Conservation (phyloP, 2,113 vertebrate genomes). For the Tachysurus fulvidraco region DNA sequence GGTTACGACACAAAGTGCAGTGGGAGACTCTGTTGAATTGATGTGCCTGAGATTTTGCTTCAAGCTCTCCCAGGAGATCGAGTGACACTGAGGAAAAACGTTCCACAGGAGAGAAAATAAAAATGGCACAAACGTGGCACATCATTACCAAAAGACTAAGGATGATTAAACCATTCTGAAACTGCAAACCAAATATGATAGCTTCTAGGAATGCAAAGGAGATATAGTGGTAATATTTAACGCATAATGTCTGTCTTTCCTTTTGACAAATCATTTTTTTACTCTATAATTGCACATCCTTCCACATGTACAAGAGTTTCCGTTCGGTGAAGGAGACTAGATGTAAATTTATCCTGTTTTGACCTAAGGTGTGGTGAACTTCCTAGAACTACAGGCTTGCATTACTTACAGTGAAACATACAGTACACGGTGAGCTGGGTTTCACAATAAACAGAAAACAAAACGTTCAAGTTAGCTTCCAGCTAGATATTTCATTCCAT, state of each 20-base stretch:
- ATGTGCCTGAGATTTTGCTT: constrained; percentile 54
- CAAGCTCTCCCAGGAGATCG: constrained; percentile 58
- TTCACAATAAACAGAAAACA: constrained; percentile 64
- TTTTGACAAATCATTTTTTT: neutral
- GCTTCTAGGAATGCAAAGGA: neutral
- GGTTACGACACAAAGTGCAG: constrained; percentile 46
- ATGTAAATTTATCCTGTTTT: constrained; percentile 11
- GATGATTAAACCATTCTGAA: neutral
- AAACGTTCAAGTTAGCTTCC: constrained; percentile 52
- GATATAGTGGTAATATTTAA: neutral
- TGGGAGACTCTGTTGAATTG: constrained; percentile 60
- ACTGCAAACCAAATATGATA: neutral
- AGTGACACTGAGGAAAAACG: constrained; percentile 39
- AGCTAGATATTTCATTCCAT: constrained; percentile 65
- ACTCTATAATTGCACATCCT: constrained; percentile 23
- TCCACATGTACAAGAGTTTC: neutral
- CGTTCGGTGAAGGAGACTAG: neutral
- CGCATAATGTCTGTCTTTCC: neutral
- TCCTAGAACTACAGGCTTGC: neutral
- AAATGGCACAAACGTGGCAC: neutral
- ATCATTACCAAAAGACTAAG: neutral
- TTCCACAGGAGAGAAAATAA: neutral
- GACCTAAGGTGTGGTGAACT: constrained; percentile 34
- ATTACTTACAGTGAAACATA: neutral
- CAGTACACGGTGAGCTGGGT: constrained; percentile 30